Evolutionary conservation across 1,140 invertebrate genomes (phyloP).

Genomic region (Brachionus paranguensis): DNA sequence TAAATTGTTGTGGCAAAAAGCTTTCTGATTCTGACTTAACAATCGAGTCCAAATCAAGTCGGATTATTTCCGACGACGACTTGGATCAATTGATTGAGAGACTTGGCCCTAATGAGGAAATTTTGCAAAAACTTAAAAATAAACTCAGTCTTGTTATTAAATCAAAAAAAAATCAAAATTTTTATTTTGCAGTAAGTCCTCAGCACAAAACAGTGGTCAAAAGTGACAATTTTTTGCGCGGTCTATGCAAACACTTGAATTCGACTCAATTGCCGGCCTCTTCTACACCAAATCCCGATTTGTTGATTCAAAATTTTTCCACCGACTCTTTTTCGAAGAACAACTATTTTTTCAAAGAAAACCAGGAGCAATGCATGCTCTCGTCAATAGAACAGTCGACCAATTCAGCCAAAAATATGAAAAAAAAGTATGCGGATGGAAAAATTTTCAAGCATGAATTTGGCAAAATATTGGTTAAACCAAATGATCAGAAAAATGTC

Average conservation of each 20-base stretch:
- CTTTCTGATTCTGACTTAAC: not conserved
- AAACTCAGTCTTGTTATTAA: not conserved
- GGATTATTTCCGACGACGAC: not conserved
- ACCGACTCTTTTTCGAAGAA: not conserved
- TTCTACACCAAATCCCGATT: not conserved
- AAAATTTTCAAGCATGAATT: not conserved
- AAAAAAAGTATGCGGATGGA: constrained; percentile 7
- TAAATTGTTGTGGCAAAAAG: not conserved
- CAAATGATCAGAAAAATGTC: not conserved
- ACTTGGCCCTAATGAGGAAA: not conserved
- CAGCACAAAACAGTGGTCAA: not conserved
- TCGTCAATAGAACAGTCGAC: not conserved
- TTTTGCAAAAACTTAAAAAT: not conserved
- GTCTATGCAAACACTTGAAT: not conserved
- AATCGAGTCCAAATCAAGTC: not conserved
- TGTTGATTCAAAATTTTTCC: constrained; percentile 5
- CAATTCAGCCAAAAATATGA: not conserved
- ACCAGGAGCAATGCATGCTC: not conserved
- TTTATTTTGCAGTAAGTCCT: constrained; percentile 17
- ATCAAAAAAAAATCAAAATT: constrained; percentile 16
- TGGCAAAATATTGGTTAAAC: not conserved
- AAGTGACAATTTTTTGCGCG: not conserved
- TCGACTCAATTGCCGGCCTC: not conserved
- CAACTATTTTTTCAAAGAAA: not conserved
- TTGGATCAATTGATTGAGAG: not conserved